A percentile compares a stretch with the other conserved stretches of the same genome.
Conservation (phyloP, 1,140 invertebrate species). For the Parasteatoda tepidariorum region DNA sequence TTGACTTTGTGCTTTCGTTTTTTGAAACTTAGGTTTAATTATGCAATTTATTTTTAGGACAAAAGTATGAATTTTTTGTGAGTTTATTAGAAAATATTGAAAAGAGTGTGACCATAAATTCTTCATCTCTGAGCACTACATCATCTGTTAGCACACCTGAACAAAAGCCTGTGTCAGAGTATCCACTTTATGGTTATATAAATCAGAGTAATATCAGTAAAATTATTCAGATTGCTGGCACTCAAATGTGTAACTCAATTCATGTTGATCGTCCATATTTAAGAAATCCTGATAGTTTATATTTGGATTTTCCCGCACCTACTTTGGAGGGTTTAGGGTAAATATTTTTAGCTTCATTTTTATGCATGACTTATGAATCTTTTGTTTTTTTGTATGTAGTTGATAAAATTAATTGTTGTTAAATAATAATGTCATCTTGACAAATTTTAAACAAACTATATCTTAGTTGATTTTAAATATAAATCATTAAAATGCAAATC, state of each 20-base stretch:
- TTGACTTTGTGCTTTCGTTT: too few relatives aligned
- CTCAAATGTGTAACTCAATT: slow-evolving; percentile 10
- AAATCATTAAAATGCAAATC: too few relatives aligned
- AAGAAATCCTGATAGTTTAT: slow-evolving; percentile 18
- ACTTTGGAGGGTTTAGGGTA: slow-evolving; percentile 40
- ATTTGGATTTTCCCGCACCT: neutral
- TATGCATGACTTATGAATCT: too few relatives aligned
- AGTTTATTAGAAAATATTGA: slow-evolving; percentile 15
- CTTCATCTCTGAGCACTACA: slow-evolving; percentile 20
- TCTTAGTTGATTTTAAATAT: too few relatives aligned
- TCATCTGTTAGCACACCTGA: slow-evolving; percentile 3
- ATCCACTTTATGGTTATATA: slow-evolving; percentile 30
- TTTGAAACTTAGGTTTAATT: neutral
- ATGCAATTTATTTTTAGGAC: slow-evolving; percentile 8
- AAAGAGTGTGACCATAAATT: slow-evolving; percentile 10
- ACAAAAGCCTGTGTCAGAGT: neutral
- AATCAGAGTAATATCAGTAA: neutral
- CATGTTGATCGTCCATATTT: slow-evolving; percentile 19
- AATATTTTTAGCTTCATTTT: neutral
- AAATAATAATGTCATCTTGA: too few relatives aligned
- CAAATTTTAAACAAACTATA: too few relatives aligned
- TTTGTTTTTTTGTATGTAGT: too few relatives aligned
- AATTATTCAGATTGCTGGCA: neutral
- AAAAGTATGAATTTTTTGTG: slow-evolving; percentile 23
- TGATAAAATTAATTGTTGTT: too few relatives aligned